phyloP scores from a whole-genome alignment of 2,113 vertebrate genomes.

The Crotalus helleri region DNA sequence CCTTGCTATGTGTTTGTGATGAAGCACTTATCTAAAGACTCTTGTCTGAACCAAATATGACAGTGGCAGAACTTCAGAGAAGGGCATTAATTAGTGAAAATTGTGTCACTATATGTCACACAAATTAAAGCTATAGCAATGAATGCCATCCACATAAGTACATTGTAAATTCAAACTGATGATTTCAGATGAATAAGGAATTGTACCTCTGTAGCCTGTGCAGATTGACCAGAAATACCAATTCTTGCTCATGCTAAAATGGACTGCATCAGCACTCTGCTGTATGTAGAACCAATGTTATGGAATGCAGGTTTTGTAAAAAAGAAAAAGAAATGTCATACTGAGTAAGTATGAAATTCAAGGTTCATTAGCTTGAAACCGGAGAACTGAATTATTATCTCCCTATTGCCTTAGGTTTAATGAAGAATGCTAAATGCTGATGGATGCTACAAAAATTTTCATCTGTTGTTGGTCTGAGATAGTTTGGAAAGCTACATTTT shows the following conservation, averaged over 20 bases:
- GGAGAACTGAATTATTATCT: neutral
- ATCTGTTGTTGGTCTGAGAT: neutral
- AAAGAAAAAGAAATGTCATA: neutral
- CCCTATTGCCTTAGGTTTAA: neutral
- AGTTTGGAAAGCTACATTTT: neutral
- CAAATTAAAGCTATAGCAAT: neutral
- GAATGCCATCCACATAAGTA: neutral
- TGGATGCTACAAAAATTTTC: neutral
- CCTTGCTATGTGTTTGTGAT: neutral
- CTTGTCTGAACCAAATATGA: neutral
- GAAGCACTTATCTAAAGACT: neutral
- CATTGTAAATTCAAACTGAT: neutral
- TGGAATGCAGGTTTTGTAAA: neutral
- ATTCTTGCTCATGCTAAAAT: neutral
- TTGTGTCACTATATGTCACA: neutral
- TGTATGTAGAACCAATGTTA: neutral
- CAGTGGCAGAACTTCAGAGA: neutral
- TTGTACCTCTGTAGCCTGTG: neutral
- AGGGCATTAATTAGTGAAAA: neutral
- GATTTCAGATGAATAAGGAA: neutral
- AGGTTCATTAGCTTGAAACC: neutral
- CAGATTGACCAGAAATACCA: neutral
- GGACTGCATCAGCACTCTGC: neutral
- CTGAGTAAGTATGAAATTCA: neutral
- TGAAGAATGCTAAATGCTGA: neutral